phyloP scores from a whole-genome alignment of 2,797 vertebrate genomes.

The Rhabdophis nuchalis region DNA sequence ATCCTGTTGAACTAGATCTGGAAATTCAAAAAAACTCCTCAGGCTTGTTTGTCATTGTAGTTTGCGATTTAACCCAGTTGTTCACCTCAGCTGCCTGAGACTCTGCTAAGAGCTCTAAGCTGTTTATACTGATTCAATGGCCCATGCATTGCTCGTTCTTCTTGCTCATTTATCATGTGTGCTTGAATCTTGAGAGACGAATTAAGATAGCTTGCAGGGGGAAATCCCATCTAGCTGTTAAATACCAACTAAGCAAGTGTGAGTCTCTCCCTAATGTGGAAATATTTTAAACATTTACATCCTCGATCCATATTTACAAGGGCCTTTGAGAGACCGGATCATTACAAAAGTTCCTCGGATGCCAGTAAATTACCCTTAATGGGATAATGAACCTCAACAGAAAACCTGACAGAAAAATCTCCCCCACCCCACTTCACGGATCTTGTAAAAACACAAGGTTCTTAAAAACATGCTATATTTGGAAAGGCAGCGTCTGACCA shows the following conservation, averaged over 20 bases:
- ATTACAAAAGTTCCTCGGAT: neutral
- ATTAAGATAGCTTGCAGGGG: neutral
- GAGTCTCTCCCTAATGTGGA: neutral
- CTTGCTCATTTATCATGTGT: neutral
- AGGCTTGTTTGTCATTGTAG: neutral
- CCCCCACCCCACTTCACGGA: neutral
- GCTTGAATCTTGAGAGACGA: neutral
- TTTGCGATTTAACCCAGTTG: neutral
- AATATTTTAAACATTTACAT: neutral
- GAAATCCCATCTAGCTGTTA: neutral
- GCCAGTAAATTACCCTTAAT: neutral
- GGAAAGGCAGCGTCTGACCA: neutral
- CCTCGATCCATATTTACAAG: neutral
- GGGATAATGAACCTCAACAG: neutral
- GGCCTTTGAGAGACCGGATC: neutral
- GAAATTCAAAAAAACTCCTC: neutral
- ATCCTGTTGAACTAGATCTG: neutral
- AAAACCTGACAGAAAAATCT: neutral
- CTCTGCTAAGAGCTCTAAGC: neutral
- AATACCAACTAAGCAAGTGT: neutral
- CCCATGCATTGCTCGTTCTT: neutral
- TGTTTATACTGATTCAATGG: conserved; percentile 17
- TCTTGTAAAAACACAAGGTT: neutral
- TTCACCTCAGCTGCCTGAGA: neutral
- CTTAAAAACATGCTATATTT: neutral